A percentile compares a stretch with the other conserved stretches of the same genome.
Evolutionary conservation across 2,113 vertebrate species (phyloP).

Genomic region (Tauraco erythrolophus): DNA sequence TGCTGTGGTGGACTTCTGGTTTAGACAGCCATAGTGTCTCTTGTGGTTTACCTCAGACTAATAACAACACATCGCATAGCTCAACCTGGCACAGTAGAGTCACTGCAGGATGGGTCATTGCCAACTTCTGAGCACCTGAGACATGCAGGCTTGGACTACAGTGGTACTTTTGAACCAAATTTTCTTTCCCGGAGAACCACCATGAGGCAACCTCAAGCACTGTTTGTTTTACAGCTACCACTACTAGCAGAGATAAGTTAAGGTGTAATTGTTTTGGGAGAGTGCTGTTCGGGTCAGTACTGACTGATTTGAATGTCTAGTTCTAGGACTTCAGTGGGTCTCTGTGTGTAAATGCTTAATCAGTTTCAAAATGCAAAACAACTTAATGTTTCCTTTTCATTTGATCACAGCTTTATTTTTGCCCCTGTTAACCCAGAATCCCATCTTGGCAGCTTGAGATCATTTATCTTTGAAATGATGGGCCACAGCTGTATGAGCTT

Average conservation of each 20-base stretch:
- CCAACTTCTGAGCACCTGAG: neutral
- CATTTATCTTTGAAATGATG: neutral
- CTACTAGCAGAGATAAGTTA: neutral
- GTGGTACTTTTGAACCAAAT: neutral
- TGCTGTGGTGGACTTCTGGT: neutral
- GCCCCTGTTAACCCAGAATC: neutral
- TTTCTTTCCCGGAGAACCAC: neutral
- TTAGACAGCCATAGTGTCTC: neutral
- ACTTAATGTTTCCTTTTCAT: slow-evolving; percentile 12
- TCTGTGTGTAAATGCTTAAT: neutral
- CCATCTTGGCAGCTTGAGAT: neutral
- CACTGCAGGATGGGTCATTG: neutral
- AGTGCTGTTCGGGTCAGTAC: neutral
- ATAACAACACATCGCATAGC: neutral
- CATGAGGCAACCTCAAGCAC: neutral
- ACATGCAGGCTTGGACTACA: neutral
- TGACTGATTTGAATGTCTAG: neutral
- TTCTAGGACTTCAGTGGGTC: neutral
- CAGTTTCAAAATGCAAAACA: slow-evolving; percentile 27
- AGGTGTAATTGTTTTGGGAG: neutral
- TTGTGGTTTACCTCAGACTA: neutral
- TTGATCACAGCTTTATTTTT: slow-evolving; percentile 1
- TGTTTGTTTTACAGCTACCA: neutral
- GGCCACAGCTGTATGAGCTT: neutral
- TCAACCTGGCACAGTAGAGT: neutral